These are phyloP conservation scores for Pomatostomus ruficeps DNA, from an alignment of 2,113 vertebrate species.

Conservation along the genomic window DNA sequence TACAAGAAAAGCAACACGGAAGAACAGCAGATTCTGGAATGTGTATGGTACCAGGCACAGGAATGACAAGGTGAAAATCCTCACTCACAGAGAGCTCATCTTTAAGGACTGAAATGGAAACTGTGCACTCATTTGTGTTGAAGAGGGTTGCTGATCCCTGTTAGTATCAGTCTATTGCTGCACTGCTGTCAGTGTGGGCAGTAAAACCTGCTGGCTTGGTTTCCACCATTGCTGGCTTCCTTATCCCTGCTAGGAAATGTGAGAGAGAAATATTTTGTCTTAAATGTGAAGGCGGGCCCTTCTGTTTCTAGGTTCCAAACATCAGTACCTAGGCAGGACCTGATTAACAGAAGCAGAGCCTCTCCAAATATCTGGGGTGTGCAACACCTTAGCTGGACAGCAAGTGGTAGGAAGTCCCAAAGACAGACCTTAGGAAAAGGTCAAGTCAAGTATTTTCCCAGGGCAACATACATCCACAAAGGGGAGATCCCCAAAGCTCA, in stretches of 20 bases:
- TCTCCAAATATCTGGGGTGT: not conserved
- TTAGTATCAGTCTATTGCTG: not conserved
- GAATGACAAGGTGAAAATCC: conserved; percentile 5
- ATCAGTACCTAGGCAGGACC: not conserved
- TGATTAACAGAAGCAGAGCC: not conserved
- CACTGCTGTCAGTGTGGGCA: not conserved
- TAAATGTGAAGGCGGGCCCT: not conserved
- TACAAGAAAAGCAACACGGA: not conserved
- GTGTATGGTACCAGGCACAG: not conserved
- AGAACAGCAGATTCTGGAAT: not conserved
- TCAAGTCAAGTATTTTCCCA: accelerated
- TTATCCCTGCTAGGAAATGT: not conserved
- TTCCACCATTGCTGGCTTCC: not conserved
- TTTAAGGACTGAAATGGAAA: conserved; percentile 10
- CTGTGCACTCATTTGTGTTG: accelerated
- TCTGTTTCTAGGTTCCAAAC: not conserved
- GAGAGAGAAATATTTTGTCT: not conserved
- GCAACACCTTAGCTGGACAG: not conserved
- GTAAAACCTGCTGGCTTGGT: not conserved
- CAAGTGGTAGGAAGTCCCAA: not conserved
- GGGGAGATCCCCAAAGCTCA: not conserved
- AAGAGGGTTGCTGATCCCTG: not conserved
- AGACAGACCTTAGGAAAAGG: not conserved
- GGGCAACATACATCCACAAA: not conserved
- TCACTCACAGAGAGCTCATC: not conserved